These are phyloP conservation scores for Cephus nigrinus DNA, from an alignment of 2,888 invertebrate genomes.

Conservation along the genomic window DNA sequence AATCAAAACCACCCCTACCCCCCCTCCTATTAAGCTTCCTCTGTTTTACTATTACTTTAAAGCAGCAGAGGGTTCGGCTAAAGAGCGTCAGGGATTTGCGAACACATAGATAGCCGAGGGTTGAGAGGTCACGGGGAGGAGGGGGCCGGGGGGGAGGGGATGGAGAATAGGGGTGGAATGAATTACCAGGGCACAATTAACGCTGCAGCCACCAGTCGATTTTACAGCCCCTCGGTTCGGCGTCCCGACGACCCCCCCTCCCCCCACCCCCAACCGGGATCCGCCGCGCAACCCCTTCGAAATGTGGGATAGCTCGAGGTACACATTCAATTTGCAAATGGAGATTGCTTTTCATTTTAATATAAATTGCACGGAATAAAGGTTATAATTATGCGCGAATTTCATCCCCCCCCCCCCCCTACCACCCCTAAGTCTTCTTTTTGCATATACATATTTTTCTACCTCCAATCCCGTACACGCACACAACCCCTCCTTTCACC, in stretches of 20 bases:
- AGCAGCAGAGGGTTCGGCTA: neutral
- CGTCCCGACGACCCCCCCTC: slow-evolving; percentile 62
- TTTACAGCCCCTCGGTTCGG: slow-evolving; percentile 39
- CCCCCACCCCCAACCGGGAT: slow-evolving; percentile 70
- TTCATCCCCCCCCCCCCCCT: neutral
- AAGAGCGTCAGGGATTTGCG: neutral
- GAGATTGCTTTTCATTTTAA: slow-evolving; percentile 63
- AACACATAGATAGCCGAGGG: neutral
- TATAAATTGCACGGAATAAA: slow-evolving; percentile 62
- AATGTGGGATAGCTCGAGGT: slow-evolving; percentile 32
- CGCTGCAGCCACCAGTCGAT: slow-evolving; percentile 50
- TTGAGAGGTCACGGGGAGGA: neutral
- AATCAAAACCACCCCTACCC: neutral
- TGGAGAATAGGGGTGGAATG: slow-evolving; percentile 29
- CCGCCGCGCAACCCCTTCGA: slow-evolving; percentile 25
- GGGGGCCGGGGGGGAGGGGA: neutral
- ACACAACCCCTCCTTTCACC: neutral
- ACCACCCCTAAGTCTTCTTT: neutral
- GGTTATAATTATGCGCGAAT: slow-evolving; percentile 52
- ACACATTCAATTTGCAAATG: slow-evolving; percentile 60
- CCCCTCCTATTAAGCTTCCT: neutral
- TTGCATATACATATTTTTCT: neutral
- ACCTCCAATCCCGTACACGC: neutral
- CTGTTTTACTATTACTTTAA: neutral
- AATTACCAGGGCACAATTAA: slow-evolving; percentile 56